These are phyloP conservation scores for Procambarus clarkii DNA, from an alignment of 1,140 invertebrate species.

Conservation along the genomic window DNA sequence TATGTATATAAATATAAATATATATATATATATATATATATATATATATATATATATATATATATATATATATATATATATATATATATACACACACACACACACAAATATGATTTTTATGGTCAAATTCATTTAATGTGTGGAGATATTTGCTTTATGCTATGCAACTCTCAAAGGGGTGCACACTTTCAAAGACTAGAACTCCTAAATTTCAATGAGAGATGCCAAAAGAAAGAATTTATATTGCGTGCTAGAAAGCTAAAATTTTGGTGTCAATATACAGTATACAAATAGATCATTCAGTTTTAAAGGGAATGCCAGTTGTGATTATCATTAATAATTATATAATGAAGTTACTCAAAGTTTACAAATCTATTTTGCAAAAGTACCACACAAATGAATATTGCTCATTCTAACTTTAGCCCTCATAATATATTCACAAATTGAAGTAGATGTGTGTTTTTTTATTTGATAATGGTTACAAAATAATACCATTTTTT, in stretches of 20 bases:
- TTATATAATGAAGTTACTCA: background rate
- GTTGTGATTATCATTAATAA: background rate
- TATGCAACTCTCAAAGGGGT: constrained; percentile 18
- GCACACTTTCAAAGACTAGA: constrained; percentile 30
- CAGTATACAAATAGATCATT: constrained; percentile 23
- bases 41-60: background rate
- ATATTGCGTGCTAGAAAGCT: constrained; percentile 42
- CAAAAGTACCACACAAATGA: background rate
- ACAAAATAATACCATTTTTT: too few species aligned
- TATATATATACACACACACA: background rate
- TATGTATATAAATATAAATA: too few species aligned
- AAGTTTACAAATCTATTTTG: background rate
- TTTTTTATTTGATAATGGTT: too few species aligned
- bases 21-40: background rate
- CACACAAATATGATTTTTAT: background rate
- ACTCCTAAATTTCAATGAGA: constrained; percentile 14
- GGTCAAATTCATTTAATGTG: constrained; percentile 2
- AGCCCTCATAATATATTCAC: background rate
- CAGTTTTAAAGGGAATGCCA: constrained; percentile 49
- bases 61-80: background rate
- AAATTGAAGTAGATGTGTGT: background rate
- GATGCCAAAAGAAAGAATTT: constrained; percentile 23
- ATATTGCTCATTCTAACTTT: background rate
- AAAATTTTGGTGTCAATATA: constrained; percentile 21
- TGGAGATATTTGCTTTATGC: background rate